A percentile compares a stretch with the other conserved stretches of the same genome.
phyloP scores from a whole-genome alignment of 2,888 invertebrate genomes.

The Pollenia labialis region DNA sequence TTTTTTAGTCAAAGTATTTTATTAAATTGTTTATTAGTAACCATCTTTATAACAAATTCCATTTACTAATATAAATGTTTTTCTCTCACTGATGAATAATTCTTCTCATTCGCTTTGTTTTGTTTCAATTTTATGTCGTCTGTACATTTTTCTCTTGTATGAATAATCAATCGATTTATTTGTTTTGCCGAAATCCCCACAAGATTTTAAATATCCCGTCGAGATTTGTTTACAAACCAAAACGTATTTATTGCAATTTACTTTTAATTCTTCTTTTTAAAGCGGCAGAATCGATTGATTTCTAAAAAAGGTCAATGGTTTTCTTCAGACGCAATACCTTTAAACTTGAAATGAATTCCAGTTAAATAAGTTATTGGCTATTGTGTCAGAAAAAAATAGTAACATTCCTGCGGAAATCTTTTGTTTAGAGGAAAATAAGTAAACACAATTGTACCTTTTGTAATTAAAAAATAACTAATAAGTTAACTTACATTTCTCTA shows the following conservation, averaged over 20 bases:
- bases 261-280: background rate
- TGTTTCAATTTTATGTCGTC: background rate
- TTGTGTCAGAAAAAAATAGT: background rate
- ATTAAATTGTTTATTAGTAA: too few species aligned
- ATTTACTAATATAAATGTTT: too few species aligned
- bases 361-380: constrained; percentile 13
- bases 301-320: background rate
- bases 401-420: background rate
- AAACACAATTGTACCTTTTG: too few species aligned
- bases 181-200: constrained; percentile 34
- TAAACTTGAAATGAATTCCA: constrained; percentile 30
- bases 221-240: constrained; percentile 53
- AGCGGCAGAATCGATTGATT: constrained; percentile 49
- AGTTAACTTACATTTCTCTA: too few species aligned
- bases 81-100: too few species aligned
- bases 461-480: too few species aligned
- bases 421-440: too few species aligned
- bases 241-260: constrained; percentile 27
- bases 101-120: background rate
- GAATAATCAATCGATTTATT: constrained; percentile 28
- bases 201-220: constrained; percentile 51
- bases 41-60: too few species aligned
- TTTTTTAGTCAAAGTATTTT: too few species aligned
- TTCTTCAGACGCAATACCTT: constrained; percentile 11
- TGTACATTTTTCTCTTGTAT: constrained; percentile 12